Evolutionary conservation across 30 jellyfish, hydroid and myxozoan species (phyloP).

Genomic region (Pseudorhiza aurosa): DNA sequence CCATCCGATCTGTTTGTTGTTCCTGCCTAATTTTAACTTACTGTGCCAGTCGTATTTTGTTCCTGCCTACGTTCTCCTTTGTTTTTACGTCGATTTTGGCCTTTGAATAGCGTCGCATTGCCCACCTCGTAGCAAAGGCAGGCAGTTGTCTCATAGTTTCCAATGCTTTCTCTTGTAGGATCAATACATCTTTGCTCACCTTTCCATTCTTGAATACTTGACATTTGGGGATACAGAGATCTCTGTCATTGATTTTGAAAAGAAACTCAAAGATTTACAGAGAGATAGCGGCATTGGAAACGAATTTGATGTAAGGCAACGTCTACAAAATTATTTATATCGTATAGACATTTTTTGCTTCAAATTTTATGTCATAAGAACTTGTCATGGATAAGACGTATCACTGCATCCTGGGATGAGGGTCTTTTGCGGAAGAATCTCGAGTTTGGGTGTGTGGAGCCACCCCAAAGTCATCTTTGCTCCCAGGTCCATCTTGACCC

Average conservation of each 20-base stretch:
- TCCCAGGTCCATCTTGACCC: constrained; percentile 59
- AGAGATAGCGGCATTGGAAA: constrained; percentile 42
- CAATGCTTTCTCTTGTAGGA: constrained; percentile 49
- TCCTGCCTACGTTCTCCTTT: too few relatives aligned
- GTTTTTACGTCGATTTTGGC: too few relatives aligned
- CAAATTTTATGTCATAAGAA: too few relatives aligned
- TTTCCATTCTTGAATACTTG: constrained; percentile 64
- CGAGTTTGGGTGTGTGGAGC: constrained; percentile 49
- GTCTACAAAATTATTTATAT: too few relatives aligned
- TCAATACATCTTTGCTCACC: constrained; percentile 78
- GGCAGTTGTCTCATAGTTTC: too few relatives aligned
- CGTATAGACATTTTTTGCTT: too few relatives aligned
- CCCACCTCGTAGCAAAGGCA: too few relatives aligned
- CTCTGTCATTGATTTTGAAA: constrained; percentile 65
- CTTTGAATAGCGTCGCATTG: too few relatives aligned
- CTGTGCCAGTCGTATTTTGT: too few relatives aligned
- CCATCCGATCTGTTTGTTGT: too few relatives aligned
- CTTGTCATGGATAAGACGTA: constrained; percentile 59
- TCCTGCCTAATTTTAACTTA: too few relatives aligned
- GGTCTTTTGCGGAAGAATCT: constrained; percentile 53
- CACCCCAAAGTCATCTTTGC: constrained; percentile 45
- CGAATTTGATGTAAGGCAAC: constrained; percentile 55
- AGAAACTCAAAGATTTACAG: constrained; percentile 40
- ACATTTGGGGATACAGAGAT: constrained; percentile 77
- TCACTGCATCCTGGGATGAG: constrained; percentile 67